These are phyloP conservation scores for Lacanobia oleracea DNA, from an alignment of 2,888 invertebrate genomes.

Conservation along the genomic window DNA sequence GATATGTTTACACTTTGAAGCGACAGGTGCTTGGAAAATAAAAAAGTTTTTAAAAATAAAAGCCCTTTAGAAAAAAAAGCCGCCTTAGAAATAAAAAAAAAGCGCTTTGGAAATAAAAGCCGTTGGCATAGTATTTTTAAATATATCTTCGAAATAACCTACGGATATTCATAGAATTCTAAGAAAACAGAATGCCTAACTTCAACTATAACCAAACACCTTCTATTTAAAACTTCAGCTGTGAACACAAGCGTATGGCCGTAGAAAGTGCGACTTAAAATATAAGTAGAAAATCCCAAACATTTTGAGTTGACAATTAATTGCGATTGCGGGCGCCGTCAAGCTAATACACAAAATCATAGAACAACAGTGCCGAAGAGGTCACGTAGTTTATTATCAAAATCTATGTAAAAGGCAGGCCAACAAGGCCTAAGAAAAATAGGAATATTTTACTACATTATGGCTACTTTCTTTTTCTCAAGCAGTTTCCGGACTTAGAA, in stretches of 20 bases:
- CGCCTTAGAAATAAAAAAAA: too few species aligned
- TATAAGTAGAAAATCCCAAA: conserved; percentile 10
- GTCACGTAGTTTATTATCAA: background rate
- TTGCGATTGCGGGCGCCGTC: conserved; percentile 24
- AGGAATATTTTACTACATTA: background rate
- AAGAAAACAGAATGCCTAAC: conserved; percentile 6
- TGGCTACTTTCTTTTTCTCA: background rate
- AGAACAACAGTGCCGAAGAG: background rate
- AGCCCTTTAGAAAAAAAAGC: background rate
- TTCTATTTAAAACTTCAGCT: conserved; percentile 11
- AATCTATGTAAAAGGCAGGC: background rate
- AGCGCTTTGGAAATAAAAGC: conserved; percentile 29
- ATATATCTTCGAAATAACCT: conserved; percentile 8
- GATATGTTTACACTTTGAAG: conserved; percentile 16
- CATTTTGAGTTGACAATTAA: conserved; percentile 19
- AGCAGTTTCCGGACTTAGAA: background rate
- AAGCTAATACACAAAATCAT: conserved; percentile 32
- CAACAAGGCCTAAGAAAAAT: background rate
- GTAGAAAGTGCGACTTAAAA: conserved; percentile 38
- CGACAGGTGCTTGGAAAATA: conserved; percentile 13
- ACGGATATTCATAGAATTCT: conserved; percentile 14
- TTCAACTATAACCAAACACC: conserved; percentile 22
- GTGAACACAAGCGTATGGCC: conserved; percentile 26
- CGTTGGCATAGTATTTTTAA: conserved; percentile 26
- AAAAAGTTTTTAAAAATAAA: too few species aligned